Evolutionary conservation across 2,113 vertebrate species (phyloP).

Genomic region (Chaetorhynchus papuensis): DNA sequence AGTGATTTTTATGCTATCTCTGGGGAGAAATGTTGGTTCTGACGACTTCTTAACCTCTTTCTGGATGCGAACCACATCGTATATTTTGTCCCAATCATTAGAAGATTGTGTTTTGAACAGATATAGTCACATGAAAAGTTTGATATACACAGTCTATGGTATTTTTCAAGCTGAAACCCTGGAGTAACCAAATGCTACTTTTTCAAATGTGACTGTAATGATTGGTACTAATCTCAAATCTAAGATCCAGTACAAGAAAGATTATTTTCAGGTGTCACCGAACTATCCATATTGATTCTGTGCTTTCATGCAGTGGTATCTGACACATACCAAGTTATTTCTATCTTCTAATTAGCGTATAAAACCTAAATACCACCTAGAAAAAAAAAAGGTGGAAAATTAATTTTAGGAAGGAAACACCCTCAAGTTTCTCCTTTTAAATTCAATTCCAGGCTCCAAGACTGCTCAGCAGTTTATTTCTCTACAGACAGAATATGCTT

Average conservation of each 20-base stretch:
- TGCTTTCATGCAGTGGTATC: neutral
- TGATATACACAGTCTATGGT: neutral
- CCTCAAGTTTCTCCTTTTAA: neutral
- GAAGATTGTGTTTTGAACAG: neutral
- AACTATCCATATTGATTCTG: neutral
- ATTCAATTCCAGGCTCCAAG: neutral
- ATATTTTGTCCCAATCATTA: neutral
- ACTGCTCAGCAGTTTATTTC: neutral
- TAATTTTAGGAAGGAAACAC: neutral
- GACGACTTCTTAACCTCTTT: neutral
- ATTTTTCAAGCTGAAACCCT: neutral
- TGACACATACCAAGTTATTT: neutral
- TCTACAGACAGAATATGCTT: neutral
- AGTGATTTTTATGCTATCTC: conserved; percentile 14
- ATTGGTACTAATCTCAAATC: neutral
- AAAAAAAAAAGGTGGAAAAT: neutral
- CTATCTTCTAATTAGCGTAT: neutral
- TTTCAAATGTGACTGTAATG: neutral
- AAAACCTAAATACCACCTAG: neutral
- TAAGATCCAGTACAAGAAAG: neutral
- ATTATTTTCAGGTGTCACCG: neutral
- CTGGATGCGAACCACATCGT: neutral
- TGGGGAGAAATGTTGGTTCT: neutral
- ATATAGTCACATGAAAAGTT: neutral
- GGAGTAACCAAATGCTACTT: neutral